Evolutionary conservation across 2,888 invertebrate species (phyloP).

Genomic region (Chymomyza fuscimana): DNA sequence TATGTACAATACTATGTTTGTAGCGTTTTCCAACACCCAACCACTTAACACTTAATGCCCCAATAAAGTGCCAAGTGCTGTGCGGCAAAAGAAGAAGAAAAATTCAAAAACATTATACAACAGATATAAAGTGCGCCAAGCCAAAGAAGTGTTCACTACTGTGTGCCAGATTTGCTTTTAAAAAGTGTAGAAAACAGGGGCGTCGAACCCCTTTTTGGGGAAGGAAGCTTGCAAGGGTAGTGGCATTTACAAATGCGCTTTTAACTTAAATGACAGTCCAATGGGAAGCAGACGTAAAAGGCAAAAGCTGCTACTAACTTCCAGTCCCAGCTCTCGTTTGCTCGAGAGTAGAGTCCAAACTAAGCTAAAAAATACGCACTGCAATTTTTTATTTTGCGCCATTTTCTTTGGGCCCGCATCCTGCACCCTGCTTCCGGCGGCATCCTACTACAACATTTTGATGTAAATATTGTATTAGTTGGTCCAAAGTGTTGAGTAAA

Average conservation of each 20-base stretch:
- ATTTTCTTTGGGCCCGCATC: background rate
- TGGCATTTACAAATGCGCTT: constrained; percentile 66
- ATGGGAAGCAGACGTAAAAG: constrained; percentile 4
- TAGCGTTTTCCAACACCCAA: background rate
- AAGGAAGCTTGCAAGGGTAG: background rate
- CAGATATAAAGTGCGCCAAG: constrained; percentile 29
- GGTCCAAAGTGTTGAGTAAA: constrained; percentile 70
- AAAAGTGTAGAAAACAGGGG: constrained; percentile 39
- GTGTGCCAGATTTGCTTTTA: constrained; percentile 65
- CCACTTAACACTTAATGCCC: constrained; percentile 8
- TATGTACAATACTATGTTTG: background rate
- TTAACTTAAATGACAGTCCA: constrained; percentile 68
- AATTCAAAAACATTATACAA: constrained; percentile 57
- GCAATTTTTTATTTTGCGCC: constrained; percentile 56
- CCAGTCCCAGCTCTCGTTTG: constrained; percentile 9
- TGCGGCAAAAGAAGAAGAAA: constrained; percentile 23
- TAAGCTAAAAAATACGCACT: constrained; percentile 52
- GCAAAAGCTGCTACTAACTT: constrained; percentile 11
- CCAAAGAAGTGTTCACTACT: background rate
- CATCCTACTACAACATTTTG: constrained; percentile 58
- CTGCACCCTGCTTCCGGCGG: background rate
- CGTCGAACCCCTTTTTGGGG: background rate
- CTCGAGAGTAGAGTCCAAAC: constrained; percentile 19
- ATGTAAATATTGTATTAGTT: constrained; percentile 72
- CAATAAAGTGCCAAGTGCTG: constrained; percentile 1